phyloP scores from a whole-genome alignment of 2,888 invertebrate species.

The Dasysyrphus tricinctus region DNA sequence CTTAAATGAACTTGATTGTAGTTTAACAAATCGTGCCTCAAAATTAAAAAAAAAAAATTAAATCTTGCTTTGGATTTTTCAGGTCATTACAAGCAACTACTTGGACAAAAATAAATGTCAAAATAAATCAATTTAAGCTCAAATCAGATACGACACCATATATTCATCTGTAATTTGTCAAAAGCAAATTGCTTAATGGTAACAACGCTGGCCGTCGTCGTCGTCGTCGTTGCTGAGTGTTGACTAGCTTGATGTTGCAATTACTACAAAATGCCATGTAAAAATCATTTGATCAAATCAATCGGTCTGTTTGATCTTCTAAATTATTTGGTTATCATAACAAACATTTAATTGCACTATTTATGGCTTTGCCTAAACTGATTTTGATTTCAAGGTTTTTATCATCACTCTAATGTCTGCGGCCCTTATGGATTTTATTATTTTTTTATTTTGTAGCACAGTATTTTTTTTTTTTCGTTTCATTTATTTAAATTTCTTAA shows the following conservation, averaged over 20 bases:
- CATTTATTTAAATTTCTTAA: not conserved
- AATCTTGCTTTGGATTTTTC: not conserved
- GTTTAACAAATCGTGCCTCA: no score
- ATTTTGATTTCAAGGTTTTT: constrained; percentile 20
- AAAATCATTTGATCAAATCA: constrained; percentile 26
- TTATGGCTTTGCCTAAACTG: constrained; percentile 16
- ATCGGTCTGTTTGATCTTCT: constrained; percentile 58
- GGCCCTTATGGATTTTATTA: constrained; percentile 15
- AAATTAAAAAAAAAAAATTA: no score
- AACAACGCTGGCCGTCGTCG: not conserved
- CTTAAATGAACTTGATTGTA: no score
- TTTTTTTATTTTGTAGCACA: not conserved
- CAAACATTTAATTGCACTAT: constrained; percentile 19
- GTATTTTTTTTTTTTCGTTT: not conserved
- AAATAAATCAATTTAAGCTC: constrained; percentile 21
- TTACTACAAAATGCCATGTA: not conserved
- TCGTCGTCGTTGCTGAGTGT: no score
- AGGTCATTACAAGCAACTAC: not conserved
- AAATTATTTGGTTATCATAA: constrained; percentile 45
- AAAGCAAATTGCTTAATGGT: not conserved
- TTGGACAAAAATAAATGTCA: not conserved
- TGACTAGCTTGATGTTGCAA: not conserved
- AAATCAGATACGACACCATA: constrained; percentile 16
- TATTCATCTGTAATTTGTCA: not conserved
- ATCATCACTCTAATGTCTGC: not conserved